Percentiles rank a stretch among this genome's conserved stretches.
Evolutionary conservation across 2,113 vertebrate species (phyloP).

Genomic region (Lethenteron camtschaticum): DNA sequence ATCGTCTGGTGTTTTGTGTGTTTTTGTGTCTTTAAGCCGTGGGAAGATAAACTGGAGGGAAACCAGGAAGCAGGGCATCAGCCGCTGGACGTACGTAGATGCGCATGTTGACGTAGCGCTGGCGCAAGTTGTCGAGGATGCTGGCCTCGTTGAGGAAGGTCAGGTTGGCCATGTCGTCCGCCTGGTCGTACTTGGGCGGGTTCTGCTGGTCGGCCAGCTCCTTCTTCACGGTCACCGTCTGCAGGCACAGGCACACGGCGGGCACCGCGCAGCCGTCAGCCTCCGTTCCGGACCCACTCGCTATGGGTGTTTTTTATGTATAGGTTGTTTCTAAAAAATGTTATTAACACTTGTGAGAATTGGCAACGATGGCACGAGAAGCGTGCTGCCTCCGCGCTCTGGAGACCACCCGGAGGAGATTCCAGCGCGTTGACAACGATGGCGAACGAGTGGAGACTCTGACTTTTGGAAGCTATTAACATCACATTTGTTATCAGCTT

Average conservation of each 20-base stretch:
- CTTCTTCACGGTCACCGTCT: constrained; percentile 13
- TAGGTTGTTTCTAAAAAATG: not conserved
- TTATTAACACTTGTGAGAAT: too few species aligned
- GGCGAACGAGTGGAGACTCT: not conserved
- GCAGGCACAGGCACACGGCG: not conserved
- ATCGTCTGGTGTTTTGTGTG: too few species aligned
- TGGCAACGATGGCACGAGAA: too few species aligned
- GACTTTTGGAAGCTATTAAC: too few species aligned
- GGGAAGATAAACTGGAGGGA: too few species aligned
- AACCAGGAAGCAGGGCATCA: not conserved
- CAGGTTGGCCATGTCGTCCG: constrained; percentile 11
- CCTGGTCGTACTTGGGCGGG: constrained; percentile 12
- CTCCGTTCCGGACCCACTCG: too few species aligned
- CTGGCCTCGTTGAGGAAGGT: constrained; percentile 17
- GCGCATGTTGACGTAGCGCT: constrained; percentile 11
- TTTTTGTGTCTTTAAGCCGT: too few species aligned
- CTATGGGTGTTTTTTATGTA: not conserved
- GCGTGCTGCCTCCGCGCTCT: not conserved
- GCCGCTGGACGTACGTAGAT: constrained; percentile 11
- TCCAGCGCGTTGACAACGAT: not conserved
- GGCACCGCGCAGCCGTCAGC: too few species aligned
- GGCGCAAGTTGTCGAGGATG: constrained; percentile 10
- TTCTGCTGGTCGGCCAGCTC: constrained; percentile 17
- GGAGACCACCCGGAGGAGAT: not conserved
- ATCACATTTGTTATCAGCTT: too few species aligned